phyloP scores from a whole-genome alignment of 2,797 vertebrate species.

The Melanotaenia trifasciata region DNA sequence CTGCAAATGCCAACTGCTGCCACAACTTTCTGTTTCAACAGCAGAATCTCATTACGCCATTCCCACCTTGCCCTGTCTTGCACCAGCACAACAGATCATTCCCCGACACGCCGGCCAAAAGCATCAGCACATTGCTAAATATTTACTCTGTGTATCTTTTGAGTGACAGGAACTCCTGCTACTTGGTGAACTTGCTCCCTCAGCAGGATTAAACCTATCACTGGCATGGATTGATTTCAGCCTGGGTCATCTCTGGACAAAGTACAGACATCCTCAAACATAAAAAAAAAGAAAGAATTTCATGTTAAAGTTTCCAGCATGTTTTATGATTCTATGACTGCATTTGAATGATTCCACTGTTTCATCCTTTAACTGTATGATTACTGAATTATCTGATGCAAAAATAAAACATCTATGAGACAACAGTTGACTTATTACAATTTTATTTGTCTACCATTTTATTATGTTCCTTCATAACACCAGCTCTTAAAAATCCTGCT shows the following conservation, averaged over 20 bases:
- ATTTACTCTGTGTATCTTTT: slow-evolving; percentile 64
- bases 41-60: slow-evolving; percentile 14
- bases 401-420: slow-evolving; percentile 70
- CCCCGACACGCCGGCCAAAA: slow-evolving; percentile 48
- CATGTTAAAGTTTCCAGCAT: slow-evolving; percentile 19
- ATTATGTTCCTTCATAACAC: neutral
- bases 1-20: slow-evolving; percentile 24
- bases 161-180: slow-evolving; percentile 81
- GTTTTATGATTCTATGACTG: slow-evolving; percentile 18
- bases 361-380: slow-evolving; percentile 65
- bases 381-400: slow-evolving; percentile 67
- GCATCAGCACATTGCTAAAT: slow-evolving; percentile 77
- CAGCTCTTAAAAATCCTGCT: neutral
- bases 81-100: slow-evolving; percentile 53
- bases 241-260: slow-evolving; percentile 44
- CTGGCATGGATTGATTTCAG: slow-evolving; percentile 70
- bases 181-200: slow-evolving; percentile 65
- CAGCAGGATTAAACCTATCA: slow-evolving; percentile 61
- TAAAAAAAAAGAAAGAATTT: neutral
- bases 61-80: slow-evolving; percentile 25
- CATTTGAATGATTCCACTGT: slow-evolving; percentile 34
- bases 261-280: slow-evolving; percentile 45
- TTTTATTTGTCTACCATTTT: slow-evolving; percentile 23
- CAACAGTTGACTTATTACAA: slow-evolving; percentile 16
- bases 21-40: slow-evolving; percentile 35